Percentiles rank a stretch among this genome's conserved stretches.
phyloP scores from a whole-genome alignment of 2,888 invertebrate genomes.

The Tanypteryx hageni region DNA sequence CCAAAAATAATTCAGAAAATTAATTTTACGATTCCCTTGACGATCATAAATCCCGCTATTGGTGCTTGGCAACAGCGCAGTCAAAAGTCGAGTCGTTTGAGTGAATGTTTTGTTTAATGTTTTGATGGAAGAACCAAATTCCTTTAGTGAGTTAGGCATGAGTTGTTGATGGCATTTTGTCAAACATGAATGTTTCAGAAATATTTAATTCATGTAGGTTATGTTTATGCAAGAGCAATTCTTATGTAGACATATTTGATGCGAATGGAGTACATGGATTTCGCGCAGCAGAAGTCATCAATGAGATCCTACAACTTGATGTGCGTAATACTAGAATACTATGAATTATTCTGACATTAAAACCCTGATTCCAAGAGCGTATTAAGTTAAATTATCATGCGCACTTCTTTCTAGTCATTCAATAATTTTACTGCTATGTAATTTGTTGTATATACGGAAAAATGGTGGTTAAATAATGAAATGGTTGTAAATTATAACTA shows the following conservation, averaged over 20 bases:
- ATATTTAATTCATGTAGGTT: constrained; percentile 50
- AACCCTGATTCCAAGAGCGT: too few species aligned
- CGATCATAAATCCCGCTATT: constrained; percentile 10
- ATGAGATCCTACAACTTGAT: constrained; percentile 53
- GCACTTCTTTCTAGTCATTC: too few species aligned
- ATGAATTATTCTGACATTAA: neutral
- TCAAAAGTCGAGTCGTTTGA: neutral
- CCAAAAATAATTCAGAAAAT: too few species aligned
- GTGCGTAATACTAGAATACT: constrained; percentile 28
- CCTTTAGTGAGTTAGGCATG: neutral
- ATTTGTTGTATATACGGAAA: too few species aligned
- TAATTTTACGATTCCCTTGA: too few species aligned
- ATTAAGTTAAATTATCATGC: too few species aligned
- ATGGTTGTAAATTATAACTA: too few species aligned
- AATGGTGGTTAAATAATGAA: too few species aligned
- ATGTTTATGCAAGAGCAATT: constrained; percentile 26
- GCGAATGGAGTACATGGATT: constrained; percentile 47
- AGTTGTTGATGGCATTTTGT: neutral
- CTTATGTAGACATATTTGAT: constrained; percentile 49
- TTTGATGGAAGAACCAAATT: neutral
- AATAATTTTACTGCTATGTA: too few species aligned
- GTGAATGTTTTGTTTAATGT: constrained; percentile 25
- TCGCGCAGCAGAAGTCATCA: constrained; percentile 62
- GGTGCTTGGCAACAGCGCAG: constrained; percentile 39
- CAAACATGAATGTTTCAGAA: constrained; percentile 48